Percentiles rank a stretch among this genome's conserved stretches.
Evolutionary conservation across 2,797 vertebrate species (phyloP).

Genomic region (Mus caroli): DNA sequence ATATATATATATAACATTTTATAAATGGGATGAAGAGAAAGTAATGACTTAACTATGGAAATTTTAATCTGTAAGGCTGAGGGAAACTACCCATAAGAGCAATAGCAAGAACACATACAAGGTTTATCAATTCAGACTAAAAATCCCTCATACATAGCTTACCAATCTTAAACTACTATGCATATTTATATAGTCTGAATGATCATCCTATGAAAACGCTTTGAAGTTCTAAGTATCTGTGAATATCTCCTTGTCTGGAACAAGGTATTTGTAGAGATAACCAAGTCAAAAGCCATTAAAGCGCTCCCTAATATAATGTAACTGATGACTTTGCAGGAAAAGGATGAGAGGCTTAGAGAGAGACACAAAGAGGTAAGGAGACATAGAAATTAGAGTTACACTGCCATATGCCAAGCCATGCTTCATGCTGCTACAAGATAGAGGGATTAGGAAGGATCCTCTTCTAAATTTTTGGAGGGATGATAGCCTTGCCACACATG

Average conservation of each 20-base stretch:
- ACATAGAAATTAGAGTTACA: neutral
- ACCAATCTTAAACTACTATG: neutral
- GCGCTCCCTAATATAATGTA: neutral
- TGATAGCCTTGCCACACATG: neutral
- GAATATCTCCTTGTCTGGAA: neutral
- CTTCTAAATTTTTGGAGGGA: neutral
- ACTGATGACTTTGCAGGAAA: neutral
- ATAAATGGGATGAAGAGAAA: neutral
- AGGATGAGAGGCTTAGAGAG: neutral
- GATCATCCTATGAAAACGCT: neutral
- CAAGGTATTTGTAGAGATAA: neutral
- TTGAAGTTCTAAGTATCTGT: neutral
- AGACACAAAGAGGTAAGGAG: neutral
- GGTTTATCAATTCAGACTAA: neutral
- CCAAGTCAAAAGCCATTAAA: neutral
- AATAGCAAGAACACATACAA: neutral
- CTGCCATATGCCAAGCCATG: neutral
- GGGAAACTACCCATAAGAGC: neutral
- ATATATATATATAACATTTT: neutral
- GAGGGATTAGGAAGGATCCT: neutral
- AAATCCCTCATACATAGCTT: neutral
- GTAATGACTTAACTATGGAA: neutral
- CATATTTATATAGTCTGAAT: neutral
- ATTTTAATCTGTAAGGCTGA: neutral
- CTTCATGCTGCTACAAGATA: neutral